phyloP scores from a whole-genome alignment of 1,140 invertebrate species.

The Hirudo medicinalis region DNA sequence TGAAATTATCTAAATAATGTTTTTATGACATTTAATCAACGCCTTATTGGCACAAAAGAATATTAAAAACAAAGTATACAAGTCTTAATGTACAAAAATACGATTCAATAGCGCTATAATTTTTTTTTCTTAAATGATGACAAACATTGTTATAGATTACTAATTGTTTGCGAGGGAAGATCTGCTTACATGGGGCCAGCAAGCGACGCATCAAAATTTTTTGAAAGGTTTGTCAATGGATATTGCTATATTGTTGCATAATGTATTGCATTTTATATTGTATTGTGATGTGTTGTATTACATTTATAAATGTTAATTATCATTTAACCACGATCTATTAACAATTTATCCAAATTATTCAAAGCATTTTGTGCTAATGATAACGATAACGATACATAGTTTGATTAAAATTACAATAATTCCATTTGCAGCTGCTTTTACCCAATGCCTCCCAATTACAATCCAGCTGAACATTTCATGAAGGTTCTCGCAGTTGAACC shows the following conservation, averaged over 20 bases:
- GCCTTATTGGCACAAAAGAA: no score
- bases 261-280: no score
- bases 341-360: no score
- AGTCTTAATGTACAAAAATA: conserved; percentile 46
- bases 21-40: neutral
- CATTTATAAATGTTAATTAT: no score
- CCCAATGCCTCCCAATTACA: conserved; percentile 60
- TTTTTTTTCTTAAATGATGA: conserved; percentile 67
- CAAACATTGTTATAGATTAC: conserved; percentile 50
- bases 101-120: conserved; percentile 81
- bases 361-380: no score
- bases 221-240: conserved; percentile 53
- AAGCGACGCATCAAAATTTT: conserved; percentile 64
- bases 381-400: no score
- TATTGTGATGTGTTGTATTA: no score
- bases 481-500: conserved; percentile 74
- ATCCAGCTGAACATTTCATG: conserved; percentile 90
- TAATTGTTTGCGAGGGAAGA: conserved; percentile 79
- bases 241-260: neutral
- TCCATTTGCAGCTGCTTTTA: conserved; percentile 36
- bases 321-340: no score
- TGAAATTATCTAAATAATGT: neutral
- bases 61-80: neutral
- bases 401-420: no score
- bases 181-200: conserved; percentile 78